Evolutionary conservation across 2,797 vertebrate genomes (phyloP).

Genomic region (Melanotaenia parkinsoni): DNA sequence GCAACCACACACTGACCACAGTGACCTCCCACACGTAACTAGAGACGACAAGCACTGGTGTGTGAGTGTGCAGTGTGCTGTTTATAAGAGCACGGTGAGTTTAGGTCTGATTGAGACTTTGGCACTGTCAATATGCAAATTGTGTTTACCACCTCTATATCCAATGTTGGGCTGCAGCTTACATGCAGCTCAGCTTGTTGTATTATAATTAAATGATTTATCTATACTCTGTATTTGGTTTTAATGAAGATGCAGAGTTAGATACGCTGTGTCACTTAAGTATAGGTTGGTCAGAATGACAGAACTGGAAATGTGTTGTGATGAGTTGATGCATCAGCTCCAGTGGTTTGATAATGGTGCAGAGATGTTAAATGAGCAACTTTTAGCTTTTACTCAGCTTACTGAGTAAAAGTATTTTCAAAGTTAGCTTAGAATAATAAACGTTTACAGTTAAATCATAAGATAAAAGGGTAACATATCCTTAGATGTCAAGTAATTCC

Average conservation of each 20-base stretch:
- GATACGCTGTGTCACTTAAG: neutral
- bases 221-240: neutral
- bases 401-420: neutral
- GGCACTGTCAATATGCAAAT: neutral
- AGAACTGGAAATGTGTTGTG: neutral
- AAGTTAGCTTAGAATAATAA: neutral
- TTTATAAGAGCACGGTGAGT: neutral
- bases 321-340: neutral
- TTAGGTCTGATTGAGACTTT: conserved; percentile 11
- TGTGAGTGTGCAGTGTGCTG: conserved; percentile 19
- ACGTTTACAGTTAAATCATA: neutral
- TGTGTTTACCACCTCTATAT: neutral
- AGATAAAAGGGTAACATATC: no score
- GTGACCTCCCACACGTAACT: conserved; percentile 64
- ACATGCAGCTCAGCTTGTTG: neutral
- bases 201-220: neutral
- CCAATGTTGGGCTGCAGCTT: neutral
- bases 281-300: neutral
- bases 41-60: conserved; percentile 41
- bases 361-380: neutral
- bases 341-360: neutral
- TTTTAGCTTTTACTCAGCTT: neutral
- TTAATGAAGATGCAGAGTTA: neutral
- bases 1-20: conserved; percentile 66
- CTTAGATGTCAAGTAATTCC: no score